These are phyloP conservation scores for Beris morrisii DNA, from an alignment of 2,888 invertebrate species.

Conservation along the genomic window DNA sequence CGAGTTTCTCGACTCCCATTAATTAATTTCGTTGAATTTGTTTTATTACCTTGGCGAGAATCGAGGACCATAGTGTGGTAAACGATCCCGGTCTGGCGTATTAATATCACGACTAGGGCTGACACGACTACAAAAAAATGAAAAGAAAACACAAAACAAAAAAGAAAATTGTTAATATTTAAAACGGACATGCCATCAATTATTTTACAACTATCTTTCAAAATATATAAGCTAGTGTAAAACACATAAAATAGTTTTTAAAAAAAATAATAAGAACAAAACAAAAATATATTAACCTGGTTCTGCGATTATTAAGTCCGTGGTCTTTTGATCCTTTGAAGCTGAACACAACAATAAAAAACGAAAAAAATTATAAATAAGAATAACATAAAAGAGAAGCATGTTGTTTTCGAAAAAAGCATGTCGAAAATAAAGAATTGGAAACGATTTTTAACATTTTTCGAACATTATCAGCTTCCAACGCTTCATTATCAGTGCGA, in stretches of 20 bases:
- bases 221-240: constrained; percentile 37
- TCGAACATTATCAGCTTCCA: no score
- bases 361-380: constrained; percentile 36
- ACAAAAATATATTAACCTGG: constrained; percentile 49
- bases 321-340: constrained; percentile 67
- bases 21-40: not conserved
- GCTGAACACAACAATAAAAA: constrained; percentile 51
- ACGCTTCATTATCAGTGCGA: no score
- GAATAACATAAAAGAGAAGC: not conserved
- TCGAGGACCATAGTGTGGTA: constrained; percentile 88
- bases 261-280: constrained; percentile 36
- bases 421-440: no score
- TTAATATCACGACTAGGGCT: constrained; percentile 82
- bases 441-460: no score
- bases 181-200: constrained; percentile 30
- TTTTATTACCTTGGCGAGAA: constrained; percentile 69
- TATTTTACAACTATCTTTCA: not conserved
- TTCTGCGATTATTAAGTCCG: constrained; percentile 57
- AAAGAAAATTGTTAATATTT: constrained; percentile 43
- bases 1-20: not conserved
- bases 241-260: constrained; percentile 29
- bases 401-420: not conserved
- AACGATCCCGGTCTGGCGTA: constrained; percentile 76
- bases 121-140: constrained; percentile 69
- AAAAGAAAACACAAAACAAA: constrained; percentile 41